Evolutionary conservation across 30 jellyfish, hydroid and myxozoan genomes (phyloP).

Genomic region (Mastigias papua): DNA sequence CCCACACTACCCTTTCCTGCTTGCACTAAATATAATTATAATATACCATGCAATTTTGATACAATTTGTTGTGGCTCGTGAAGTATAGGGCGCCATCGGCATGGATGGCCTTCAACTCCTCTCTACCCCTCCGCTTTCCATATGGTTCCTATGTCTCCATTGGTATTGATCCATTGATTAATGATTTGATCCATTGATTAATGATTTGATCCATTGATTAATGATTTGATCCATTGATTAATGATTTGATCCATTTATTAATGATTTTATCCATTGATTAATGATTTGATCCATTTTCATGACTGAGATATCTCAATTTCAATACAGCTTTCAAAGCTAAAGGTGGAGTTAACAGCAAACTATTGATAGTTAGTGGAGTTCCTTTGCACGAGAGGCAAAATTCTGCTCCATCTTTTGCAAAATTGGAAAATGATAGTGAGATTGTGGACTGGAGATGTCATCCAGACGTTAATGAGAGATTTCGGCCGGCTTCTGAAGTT

Average conservation of each 20-base stretch:
- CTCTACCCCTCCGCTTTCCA: too few relatives aligned
- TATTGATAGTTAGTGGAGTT: neutral
- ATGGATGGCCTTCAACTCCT: too few relatives aligned
- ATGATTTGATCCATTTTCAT: neutral
- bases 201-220: too few relatives aligned
- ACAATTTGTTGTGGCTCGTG: too few relatives aligned
- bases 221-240: neutral
- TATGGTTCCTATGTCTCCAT: too few relatives aligned
- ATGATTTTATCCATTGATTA: neutral
- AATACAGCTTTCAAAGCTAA: neutral
- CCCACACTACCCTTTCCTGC: too few relatives aligned
- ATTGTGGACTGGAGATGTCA: neutral
- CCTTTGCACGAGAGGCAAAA: neutral
- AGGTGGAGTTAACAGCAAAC: neutral
- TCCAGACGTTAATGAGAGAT: conserved; percentile 2
- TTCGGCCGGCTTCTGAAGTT: conserved; percentile 63
- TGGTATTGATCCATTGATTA: too few relatives aligned
- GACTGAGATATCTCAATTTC: neutral
- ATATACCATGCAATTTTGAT: too few relatives aligned
- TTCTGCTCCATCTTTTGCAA: neutral
- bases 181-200: neutral
- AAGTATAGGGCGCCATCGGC: too few relatives aligned
- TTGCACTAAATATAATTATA: too few relatives aligned
- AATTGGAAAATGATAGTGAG: neutral
- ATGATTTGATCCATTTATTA: neutral